Evolutionary conservation across 1,140 invertebrate species (phyloP), one percentile per base, ranked within the genome.

Genomic region (Drosophila busckii): DNA sequence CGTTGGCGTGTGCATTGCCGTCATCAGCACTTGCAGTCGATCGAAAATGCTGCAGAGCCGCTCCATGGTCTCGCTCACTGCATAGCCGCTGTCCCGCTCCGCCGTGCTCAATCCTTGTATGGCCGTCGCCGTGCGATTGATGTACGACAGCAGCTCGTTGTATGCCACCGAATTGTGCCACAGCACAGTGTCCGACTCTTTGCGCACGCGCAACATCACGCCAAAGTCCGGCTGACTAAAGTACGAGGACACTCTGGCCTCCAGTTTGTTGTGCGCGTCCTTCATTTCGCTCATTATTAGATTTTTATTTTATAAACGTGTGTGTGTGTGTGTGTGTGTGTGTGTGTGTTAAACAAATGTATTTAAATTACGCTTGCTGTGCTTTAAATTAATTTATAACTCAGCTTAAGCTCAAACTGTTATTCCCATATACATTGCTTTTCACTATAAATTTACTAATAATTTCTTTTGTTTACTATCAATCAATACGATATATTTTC

Each of bases 1-100:
- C 41, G 12, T 2, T 16, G n/a, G n/a, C 7, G 9, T 15, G 35
- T 2, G 16, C 22, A 1, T 9, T 15, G 6, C 13, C 25, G 25
- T 2, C 10, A 6, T n/a, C 6, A 10, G 2, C 17, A n/a, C 3
- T 0, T 15, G 16, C 15, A 54, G 7, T 1, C 23, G 25, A 19
- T 80, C 69, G 23, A 80, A 65, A 5, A 80, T 61, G 4, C 13
- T 3, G 16, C 46, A 34, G 4, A 80, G 19, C 4, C 38, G 32
- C 0, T 0, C 10, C 4, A 80, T 60, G 4, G 28, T 56, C 0
- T 17, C 3, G 23, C 63, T 61, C 2, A 82, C 46, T 0, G 59
- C 49, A 44, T 50, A 68, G 7, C 13, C 4, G 4, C 12, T n/a
- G n/a, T n/a, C 15, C 1, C 9, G 4, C 3, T 48, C 35, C 0